Conservation (phyloP, 2,888 invertebrate species). For the Drosophila vallismaia region DNA sequence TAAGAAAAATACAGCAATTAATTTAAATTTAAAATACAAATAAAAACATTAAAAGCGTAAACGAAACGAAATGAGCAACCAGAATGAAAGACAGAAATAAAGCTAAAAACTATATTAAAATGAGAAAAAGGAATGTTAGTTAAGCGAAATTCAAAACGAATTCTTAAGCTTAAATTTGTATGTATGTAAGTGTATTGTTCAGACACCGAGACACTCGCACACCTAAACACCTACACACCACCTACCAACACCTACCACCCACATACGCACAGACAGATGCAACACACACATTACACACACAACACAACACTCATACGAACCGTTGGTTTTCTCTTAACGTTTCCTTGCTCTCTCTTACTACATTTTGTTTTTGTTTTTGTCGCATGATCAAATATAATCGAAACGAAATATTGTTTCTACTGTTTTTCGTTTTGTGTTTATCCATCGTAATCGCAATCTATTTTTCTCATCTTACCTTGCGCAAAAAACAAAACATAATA, state of each 20-base stretch:
- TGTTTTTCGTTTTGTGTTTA: conserved; percentile 14
- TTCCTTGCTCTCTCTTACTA: conserved; percentile 27
- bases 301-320: conserved; percentile 44
- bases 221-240: conserved; percentile 22
- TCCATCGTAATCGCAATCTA: conserved; percentile 26
- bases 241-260: conserved; percentile 25
- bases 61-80: conserved; percentile 62
- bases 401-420: conserved; percentile 25
- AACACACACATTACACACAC: conserved; percentile 5
- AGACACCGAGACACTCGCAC: conserved; percentile 32
- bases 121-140: conserved; percentile 65
- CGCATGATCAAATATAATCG: conserved; percentile 14
- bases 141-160: conserved; percentile 69
- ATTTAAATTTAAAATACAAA: conserved; percentile 65
- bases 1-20: conserved; percentile 60
- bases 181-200: conserved; percentile 82
- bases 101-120: conserved; percentile 41
- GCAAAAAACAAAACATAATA: conserved; percentile 50
- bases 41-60: conserved; percentile 53
- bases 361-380: not conserved
- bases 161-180: conserved; percentile 80
- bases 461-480: conserved; percentile 52
- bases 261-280: conserved; percentile 12
- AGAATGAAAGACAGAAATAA: conserved; percentile 37
- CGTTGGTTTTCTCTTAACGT: conserved; percentile 31